Evolutionary conservation across 1,140 invertebrate genomes (phyloP).

Genomic region (Hypsibius dujardini): DNA sequence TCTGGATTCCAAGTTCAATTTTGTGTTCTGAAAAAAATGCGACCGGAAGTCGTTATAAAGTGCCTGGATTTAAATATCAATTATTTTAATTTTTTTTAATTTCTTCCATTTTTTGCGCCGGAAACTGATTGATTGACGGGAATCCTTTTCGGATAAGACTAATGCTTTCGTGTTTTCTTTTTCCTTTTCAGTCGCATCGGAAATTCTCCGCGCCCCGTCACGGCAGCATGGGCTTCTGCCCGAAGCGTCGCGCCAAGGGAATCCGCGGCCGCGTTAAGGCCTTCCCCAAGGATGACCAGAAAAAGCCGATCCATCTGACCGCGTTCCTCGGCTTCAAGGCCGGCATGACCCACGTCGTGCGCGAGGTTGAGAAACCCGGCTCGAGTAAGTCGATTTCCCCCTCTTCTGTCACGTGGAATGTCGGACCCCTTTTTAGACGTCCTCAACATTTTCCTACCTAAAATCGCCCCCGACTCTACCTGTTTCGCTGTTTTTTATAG

Average conservation of each 20-base stretch:
- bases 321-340: slow-evolving; percentile 96
- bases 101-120: too few species aligned
- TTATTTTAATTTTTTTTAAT: too few species aligned
- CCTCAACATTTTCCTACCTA: too few species aligned
- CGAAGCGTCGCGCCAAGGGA: slow-evolving; percentile 82
- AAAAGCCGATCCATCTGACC: slow-evolving; percentile 90
- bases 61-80: too few species aligned
- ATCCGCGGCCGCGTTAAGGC: slow-evolving; percentile 98
- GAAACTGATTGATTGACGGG: too few species aligned
- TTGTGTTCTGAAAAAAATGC: too few species aligned
- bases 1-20: too few species aligned
- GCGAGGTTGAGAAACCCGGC: slow-evolving; percentile 94
- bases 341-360: slow-evolving; percentile 97
- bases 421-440: too few species aligned
- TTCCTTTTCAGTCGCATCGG: slow-evolving; percentile 74
- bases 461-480: too few species aligned
- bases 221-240: slow-evolving; percentile 98
- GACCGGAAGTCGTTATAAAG: too few species aligned
- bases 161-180: slow-evolving; percentile 18
- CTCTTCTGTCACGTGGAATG: too few species aligned
- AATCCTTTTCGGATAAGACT: too few species aligned
- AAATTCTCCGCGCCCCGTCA: slow-evolving; percentile 98
- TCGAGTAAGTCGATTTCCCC: slow-evolving; percentile 57
- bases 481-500: slow-evolving; percentile 37
- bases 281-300: slow-evolving; percentile 95